Evolutionary conservation across 1,140 invertebrate species (phyloP), one percentile per base, ranked within the genome.

Genomic region (Polypedilum pembai): DNA sequence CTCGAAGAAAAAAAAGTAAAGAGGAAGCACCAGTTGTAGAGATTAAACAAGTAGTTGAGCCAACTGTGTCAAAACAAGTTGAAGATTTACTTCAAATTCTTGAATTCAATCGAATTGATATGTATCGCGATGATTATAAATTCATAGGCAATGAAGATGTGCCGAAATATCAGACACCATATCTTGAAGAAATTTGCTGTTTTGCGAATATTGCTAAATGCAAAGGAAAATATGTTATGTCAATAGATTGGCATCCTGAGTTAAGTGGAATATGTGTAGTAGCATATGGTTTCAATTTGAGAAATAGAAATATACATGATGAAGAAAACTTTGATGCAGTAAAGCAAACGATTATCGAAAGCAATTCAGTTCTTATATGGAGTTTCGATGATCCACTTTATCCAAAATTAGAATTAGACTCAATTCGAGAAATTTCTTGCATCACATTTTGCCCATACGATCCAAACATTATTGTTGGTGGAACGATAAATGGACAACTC

Each of bases 331-430:
- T 80, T 12, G 83, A 84, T 80, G 78, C 85, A 76, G 84, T 88
- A 24, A 79, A 85, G 75, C 83, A 84, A 77, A 84, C 85, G 4
- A 83, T 83, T 1, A 82, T 85, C 76, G 82, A 85, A 1, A 80
- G 86, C 17, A 89, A 90, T 81, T 84, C 86, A 8, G 87, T 91
- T 8, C 82, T 92, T 66, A 84, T 92, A 72, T 93, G 91, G 91
- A 90, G 88, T 75, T 88, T 91, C 77, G 83, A 85, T 8, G 89
- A 93, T 76, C 86, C 85, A 77, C 80, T 92, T 1, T 82, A 85
- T 74, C 90, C 89, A 65, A 91, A 90, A 84, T 80, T 92, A 74
- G 85, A 89, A 76, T 83, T 92, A 45, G 87, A 90, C 78, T 85
- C 87, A 15, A 85, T 87, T 0, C 83, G 88, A 45, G 88, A 90